phyloP scores from a whole-genome alignment of 2,888 invertebrate genomes.

The Geophilus truncorum region DNA sequence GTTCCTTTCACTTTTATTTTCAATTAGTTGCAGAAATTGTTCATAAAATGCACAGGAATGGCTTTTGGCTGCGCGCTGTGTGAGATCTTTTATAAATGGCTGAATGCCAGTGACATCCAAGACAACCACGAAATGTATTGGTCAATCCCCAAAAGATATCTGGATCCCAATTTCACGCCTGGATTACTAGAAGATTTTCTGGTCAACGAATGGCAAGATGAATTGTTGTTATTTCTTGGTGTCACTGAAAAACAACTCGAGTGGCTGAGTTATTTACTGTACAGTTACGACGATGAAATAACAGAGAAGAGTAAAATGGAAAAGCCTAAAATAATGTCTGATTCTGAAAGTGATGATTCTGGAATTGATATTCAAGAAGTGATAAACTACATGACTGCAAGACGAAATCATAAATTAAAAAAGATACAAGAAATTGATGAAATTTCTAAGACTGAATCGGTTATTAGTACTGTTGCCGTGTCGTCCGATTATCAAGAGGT shows the following conservation, averaged over 20 bases:
- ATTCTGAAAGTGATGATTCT: background rate
- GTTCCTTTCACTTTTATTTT: background rate
- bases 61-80: background rate
- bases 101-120: background rate
- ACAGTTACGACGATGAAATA: background rate
- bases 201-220: background rate
- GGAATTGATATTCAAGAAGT: background rate
- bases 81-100: constrained; percentile 1
- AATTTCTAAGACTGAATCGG: background rate
- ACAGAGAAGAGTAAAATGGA: background rate
- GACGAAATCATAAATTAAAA: background rate
- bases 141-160: background rate
- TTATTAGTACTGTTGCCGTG: background rate
- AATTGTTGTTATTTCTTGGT: background rate
- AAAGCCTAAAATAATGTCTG: background rate
- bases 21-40: background rate
- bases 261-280: background rate
- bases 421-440: background rate
- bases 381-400: background rate
- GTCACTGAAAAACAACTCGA: background rate
- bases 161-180: background rate
- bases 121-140: background rate
- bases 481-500: background rate
- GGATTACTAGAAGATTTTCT: background rate
- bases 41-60: background rate